phyloP scores from a whole-genome alignment of 2,797 vertebrate species.

The Pachyuromys duprasi region DNA sequence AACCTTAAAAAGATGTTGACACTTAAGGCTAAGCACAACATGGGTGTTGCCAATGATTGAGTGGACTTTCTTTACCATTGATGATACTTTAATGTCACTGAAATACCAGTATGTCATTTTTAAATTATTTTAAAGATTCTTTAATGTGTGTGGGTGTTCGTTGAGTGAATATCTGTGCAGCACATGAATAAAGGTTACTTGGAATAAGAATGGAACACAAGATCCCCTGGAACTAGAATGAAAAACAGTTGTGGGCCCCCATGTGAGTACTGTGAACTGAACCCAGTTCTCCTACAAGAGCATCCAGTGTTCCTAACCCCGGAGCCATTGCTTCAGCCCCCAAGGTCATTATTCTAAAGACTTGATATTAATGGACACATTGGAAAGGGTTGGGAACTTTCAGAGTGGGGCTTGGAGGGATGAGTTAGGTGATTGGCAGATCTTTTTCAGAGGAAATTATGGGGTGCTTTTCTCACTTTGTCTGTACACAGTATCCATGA shows the following conservation, averaged over 20 bases:
- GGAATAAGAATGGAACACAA: neutral
- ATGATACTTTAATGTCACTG: neutral
- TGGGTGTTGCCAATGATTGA: neutral
- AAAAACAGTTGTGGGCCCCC: neutral
- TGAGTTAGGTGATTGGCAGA: no score
- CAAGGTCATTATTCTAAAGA: neutral
- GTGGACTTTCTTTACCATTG: no score
- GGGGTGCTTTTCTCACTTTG: neutral
- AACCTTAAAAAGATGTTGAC: slow-evolving; percentile 8
- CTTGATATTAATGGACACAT: neutral
- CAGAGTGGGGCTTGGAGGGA: neutral
- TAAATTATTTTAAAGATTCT: neutral
- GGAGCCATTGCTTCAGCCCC: neutral
- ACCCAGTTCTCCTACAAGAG: neutral
- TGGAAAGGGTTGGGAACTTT: neutral
- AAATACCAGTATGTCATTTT: neutral
- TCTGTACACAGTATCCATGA: neutral
- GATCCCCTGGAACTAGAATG: neutral
- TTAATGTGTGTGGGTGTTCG: neutral
- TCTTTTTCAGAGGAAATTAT: neutral
- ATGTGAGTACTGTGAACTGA: neutral
- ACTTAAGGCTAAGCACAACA: neutral
- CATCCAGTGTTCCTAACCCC: neutral
- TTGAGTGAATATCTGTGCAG: neutral
- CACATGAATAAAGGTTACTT: neutral